Evolutionary conservation across 2,113 vertebrate genomes (phyloP), one percentile per base, ranked within the genome.

Genomic region (Arizona elegans): DNA sequence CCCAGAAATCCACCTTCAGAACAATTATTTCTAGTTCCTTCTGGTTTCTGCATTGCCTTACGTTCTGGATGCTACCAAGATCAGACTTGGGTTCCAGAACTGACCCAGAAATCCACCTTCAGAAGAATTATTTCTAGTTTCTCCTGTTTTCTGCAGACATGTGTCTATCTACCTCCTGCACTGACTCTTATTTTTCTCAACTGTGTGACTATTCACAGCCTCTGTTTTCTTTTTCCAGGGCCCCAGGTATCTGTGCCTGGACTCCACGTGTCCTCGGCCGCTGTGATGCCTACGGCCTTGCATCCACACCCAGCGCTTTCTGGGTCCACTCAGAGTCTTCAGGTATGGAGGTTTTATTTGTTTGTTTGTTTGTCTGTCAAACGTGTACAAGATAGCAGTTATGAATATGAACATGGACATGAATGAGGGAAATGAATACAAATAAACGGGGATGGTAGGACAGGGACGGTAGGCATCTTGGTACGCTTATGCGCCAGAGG

Each of bases 281-380:
- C 98, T 95, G 96, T 99, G 95, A 96, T 99, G 91, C 98, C 98
- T 96, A 91, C 97, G 9, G 93, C 98, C 0, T 94, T 98, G 4
- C 97, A 97, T 11, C 94, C 98, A 4, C 98, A 98, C 90, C 97
- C 98, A 53, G 93, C 97, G 92, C 92, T 98, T 23, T 94, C 98
- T 62, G 97, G 96, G 94, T 97, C 97, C 95, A 92, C 96, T 87
- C 98, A 98, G 23, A 97, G 97, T 90, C 99, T 99, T 96, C 99
- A 99, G 98, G 99, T 99, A 97, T 95, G 43, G 88, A 47, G 43
- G 43, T 47, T 43, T 43, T 43, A 43, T 43, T 43, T 43, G 43
- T 43, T 47, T 47, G 43, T 47, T 47, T 47, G 43, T 47, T 47
- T 47, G 43, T 47, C 4, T 47, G 43, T 47, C 43, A 47, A 47